A percentile compares a stretch with the other conserved stretches of the same genome.
These are phyloP conservation scores for Agrochola macilenta DNA, from an alignment of 2,888 invertebrate species.

Conservation along the genomic window DNA sequence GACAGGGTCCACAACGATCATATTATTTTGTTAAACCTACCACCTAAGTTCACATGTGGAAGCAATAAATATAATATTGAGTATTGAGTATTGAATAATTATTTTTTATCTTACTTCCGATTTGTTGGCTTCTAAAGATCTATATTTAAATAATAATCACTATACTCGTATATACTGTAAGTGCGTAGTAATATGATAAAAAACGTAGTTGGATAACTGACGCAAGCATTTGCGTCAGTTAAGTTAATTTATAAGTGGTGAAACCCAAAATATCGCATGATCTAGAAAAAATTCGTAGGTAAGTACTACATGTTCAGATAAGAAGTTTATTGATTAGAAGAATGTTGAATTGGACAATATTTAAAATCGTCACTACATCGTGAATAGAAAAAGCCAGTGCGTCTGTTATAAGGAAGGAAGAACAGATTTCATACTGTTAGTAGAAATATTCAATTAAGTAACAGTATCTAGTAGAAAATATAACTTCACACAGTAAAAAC, in stretches of 20 bases:
- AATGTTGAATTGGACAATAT: neutral
- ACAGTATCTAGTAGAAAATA: neutral
- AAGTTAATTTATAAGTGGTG: neutral
- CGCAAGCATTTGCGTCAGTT: neutral
- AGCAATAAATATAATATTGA: too few species aligned
- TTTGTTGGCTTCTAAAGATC: neutral
- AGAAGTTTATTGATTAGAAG: neutral
- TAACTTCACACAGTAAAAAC: too few species aligned
- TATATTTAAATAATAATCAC: neutral
- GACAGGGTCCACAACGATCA: too few species aligned
- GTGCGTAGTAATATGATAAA: too few species aligned
- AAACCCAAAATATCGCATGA: neutral
- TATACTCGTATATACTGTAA: neutral
- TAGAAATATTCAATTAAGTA: neutral
- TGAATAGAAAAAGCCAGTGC: neutral
- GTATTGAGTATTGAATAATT: too few species aligned
- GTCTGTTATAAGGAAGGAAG: neutral
- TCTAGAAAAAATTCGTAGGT: constrained; percentile 8
- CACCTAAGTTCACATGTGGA: too few species aligned
- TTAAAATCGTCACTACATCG: neutral
- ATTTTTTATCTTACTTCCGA: constrained; percentile 8
- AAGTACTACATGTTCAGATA: neutral
- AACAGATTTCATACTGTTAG: neutral
- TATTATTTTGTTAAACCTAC: too few species aligned
- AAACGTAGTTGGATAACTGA: neutral